A percentile compares a stretch with the other conserved stretches of the same genome.
These are phyloP conservation scores for Dinomys branickii DNA, from an alignment of 2,113 vertebrate genomes.

Conservation along the genomic window DNA sequence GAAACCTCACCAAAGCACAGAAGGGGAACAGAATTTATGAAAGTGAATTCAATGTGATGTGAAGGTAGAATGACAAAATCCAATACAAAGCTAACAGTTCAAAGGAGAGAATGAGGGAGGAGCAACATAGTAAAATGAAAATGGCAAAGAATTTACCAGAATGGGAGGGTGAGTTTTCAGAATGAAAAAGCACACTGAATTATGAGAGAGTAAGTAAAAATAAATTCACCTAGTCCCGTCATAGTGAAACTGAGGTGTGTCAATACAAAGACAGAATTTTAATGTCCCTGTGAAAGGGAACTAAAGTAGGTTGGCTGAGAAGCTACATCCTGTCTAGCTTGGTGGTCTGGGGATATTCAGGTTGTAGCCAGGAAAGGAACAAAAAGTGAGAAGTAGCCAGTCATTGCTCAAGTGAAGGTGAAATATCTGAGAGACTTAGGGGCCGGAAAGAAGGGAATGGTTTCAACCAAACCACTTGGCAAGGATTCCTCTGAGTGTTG, in stretches of 20 bases:
- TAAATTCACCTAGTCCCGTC: not conserved
- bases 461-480: not conserved
- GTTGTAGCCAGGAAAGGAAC: not conserved
- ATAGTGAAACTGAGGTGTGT: not conserved
- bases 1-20: conserved; percentile 11
- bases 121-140: not conserved
- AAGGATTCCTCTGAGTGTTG: not conserved
- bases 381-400: conserved; percentile 10
- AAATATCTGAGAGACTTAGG: not conserved
- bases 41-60: not conserved
- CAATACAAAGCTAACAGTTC: not conserved
- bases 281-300: conserved; percentile 16
- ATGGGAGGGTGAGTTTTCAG: not conserved
- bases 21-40: conserved; percentile 1
- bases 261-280: not conserved
- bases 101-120: not conserved
- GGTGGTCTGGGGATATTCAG: not conserved
- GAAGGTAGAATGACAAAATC: not conserved
- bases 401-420: not conserved
- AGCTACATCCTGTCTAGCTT: not conserved
- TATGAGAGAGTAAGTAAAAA: not conserved
- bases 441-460: not conserved
- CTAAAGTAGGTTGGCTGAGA: not conserved
- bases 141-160: not conserved
- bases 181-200: not conserved